Conservation (phyloP, 1,140 invertebrate genomes). For the Drosophila parabipectinata region DNA sequence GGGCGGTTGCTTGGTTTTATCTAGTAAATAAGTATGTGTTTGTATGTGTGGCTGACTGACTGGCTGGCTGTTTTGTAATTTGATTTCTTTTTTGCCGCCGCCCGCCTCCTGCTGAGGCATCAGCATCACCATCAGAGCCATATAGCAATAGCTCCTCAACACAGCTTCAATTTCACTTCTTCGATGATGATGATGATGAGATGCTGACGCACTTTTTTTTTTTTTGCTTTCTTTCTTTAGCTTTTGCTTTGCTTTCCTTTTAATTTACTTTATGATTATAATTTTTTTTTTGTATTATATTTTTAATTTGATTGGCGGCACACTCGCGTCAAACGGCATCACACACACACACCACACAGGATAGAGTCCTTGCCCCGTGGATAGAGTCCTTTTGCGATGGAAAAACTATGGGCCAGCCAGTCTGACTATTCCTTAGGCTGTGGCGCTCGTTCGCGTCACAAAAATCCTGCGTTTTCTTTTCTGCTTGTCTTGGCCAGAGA, state of each 20-base stretch:
- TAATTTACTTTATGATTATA: neutral
- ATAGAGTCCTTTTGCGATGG: constrained; percentile 32
- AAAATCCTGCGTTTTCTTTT: constrained; percentile 49
- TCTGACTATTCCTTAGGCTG: constrained; percentile 39
- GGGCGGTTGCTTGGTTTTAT: constrained; percentile 32
- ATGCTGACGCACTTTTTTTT: constrained; percentile 76
- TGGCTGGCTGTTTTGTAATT: constrained; percentile 77
- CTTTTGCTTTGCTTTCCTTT: constrained; percentile 16
- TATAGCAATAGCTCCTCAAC: constrained; percentile 18
- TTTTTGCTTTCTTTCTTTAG: constrained; percentile 48
- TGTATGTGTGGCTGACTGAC: constrained; percentile 34
- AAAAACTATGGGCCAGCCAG: constrained; percentile 41
- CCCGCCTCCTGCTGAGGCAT: constrained; percentile 68
- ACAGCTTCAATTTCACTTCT: constrained; percentile 38
- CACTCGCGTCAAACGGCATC: constrained; percentile 2
- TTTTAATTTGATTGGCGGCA: constrained; percentile 41
- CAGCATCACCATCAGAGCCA: constrained; percentile 13
- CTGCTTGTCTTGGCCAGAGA: constrained; percentile 46
- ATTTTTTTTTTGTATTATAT: constrained; percentile 3
- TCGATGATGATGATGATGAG: constrained; percentile 28
- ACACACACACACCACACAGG: too few relatives aligned
- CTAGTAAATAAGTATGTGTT: constrained; percentile 17
- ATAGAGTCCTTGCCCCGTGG: constrained; percentile 3
- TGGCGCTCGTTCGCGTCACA: constrained; percentile 56
- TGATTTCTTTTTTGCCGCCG: constrained; percentile 81